Evolutionary conservation across 2,888 invertebrate genomes (phyloP).

Genomic region (Chrysodeixis includens): DNA sequence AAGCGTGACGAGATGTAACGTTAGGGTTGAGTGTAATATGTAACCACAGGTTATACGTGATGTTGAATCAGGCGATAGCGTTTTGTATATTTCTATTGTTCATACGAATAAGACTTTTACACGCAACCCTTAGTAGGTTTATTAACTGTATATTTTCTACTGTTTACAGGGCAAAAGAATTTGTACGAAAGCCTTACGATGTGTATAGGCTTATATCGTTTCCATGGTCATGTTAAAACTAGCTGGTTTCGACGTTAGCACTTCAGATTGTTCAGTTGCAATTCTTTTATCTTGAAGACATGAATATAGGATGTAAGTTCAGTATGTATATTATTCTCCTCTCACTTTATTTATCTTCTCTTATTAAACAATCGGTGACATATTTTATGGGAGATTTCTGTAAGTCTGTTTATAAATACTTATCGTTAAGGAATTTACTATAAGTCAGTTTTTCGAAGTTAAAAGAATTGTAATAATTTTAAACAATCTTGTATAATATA

Average conservation of each 20-base stretch:
- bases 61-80: constrained; percentile 81
- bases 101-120: constrained; percentile 81
- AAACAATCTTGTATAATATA: constrained; percentile 12
- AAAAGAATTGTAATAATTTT: constrained; percentile 44
- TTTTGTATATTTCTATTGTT: constrained; percentile 88
- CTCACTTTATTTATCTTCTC: constrained; percentile 20
- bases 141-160: constrained; percentile 84
- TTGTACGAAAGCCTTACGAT: constrained; percentile 51
- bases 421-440: constrained; percentile 31
- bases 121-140: constrained; percentile 79
- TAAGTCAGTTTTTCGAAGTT: constrained; percentile 21
- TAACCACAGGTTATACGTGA: constrained; percentile 72
- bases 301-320: constrained; percentile 23
- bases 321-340: constrained; percentile 15
- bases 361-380: constrained; percentile 17
- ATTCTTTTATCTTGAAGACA: constrained; percentile 40
- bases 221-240: constrained; percentile 32
- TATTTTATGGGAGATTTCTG: constrained; percentile 9
- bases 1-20: constrained; percentile 45
- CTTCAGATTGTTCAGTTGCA: constrained; percentile 25
- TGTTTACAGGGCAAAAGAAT: constrained; percentile 68
- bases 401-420: constrained; percentile 22
- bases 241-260: constrained; percentile 53
- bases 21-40: constrained; percentile 54
- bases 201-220: constrained; percentile 34